phyloP scores from a whole-genome alignment of 2,797 vertebrate species.

The Neomorphus geoffroyi region DNA sequence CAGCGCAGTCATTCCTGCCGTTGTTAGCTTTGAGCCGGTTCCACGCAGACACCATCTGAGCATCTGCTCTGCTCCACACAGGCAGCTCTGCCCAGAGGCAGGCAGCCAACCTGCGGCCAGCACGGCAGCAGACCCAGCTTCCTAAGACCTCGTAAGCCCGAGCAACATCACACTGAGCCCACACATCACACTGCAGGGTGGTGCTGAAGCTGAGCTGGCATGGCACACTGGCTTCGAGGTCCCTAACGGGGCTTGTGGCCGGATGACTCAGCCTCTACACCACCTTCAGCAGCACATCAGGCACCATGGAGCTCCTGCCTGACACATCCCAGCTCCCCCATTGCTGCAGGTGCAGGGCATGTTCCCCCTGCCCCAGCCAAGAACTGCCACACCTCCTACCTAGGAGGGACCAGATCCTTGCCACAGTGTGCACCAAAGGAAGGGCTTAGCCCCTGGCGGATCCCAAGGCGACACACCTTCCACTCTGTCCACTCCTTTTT shows the following conservation, averaged over 20 bases:
- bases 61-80: not conserved
- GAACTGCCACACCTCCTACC: too few species aligned
- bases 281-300: rapidly evolving
- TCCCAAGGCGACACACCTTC: not conserved
- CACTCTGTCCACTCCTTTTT: too few species aligned
- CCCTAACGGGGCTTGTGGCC: not conserved
- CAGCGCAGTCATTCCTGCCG: rapidly evolving
- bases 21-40: not conserved
- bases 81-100: not conserved
- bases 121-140: not conserved
- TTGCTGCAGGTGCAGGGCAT: not conserved
- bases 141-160: not conserved
- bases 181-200: rapidly evolving
- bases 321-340: not conserved
- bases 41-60: not conserved
- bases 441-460: not conserved
- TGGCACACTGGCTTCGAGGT: not conserved
- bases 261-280: not conserved
- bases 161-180: too few species aligned
- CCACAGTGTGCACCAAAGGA: too few species aligned
- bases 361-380: not conserved
- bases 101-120: not conserved
- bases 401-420: not conserved
- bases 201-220: not conserved
- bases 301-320: not conserved